phyloP scores from a whole-genome alignment of 2,113 vertebrate species.

The Romanogobio albipinnatus region DNA sequence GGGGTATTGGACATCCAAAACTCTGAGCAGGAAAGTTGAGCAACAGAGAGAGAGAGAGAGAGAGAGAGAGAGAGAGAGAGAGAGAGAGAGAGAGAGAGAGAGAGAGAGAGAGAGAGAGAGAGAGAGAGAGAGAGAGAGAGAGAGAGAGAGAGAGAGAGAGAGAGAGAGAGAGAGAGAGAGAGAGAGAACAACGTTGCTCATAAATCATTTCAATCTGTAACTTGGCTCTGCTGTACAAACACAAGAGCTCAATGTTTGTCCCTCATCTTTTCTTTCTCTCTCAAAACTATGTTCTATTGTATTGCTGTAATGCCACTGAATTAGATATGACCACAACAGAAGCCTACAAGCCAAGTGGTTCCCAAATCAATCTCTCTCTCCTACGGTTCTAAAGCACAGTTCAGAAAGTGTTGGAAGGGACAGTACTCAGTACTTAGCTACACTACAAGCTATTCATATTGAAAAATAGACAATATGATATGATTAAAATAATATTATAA shows the following conservation, averaged over 20 bases:
- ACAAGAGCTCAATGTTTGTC: conserved; percentile 48
- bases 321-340: not conserved
- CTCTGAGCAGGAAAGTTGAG: conserved; percentile 49
- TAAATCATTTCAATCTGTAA: conserved; percentile 66
- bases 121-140: not conserved
- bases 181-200: conserved; percentile 20
- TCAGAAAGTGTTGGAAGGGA: not conserved
- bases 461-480: no score
- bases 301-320: conserved; percentile 18
- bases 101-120: no score
- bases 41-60: not conserved
- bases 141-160: conserved; percentile 3
- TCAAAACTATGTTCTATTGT: not conserved
- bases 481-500: no score
- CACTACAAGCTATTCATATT: no score
- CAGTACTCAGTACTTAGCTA: no score
- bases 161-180: not conserved
- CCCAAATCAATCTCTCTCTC: not conserved
- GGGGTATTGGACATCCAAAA: conserved; percentile 47
- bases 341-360: conserved; percentile 4
- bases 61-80: no score
- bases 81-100: conserved; percentile 10
- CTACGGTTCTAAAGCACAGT: not conserved
- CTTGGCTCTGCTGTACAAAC: not conserved
- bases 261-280: conserved; percentile 21